Percentiles rank a stretch among this genome's conserved stretches.
These are phyloP conservation scores for Chromobotia macracanthus DNA, from an alignment of 2,797 vertebrate species.

Conservation along the genomic window DNA sequence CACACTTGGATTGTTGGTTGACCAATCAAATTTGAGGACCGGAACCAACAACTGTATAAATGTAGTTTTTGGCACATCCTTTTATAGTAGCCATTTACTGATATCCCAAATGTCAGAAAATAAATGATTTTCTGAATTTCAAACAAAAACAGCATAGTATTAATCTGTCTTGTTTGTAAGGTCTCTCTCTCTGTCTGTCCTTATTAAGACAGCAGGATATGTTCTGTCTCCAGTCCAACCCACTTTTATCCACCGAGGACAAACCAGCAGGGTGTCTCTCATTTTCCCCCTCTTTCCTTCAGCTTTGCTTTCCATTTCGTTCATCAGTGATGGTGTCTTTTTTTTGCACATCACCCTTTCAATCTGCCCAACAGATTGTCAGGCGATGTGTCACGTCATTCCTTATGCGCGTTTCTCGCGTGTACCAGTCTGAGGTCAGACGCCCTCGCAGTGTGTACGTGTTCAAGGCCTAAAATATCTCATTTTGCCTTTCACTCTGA, in stretches of 20 bases:
- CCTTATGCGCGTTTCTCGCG: not conserved
- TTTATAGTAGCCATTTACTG: not conserved
- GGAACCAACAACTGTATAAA: no score
- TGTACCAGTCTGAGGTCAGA: not conserved
- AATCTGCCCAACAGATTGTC: not conserved
- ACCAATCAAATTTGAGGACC: no score
- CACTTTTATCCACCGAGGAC: not conserved
- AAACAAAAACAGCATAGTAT: not conserved
- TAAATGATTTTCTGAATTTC: not conserved
- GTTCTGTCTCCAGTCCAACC: slow-evolving; percentile 3
- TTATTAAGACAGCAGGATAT: no score
- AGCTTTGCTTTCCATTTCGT: not conserved
- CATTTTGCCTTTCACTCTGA: not conserved
- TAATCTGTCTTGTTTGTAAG: not conserved
- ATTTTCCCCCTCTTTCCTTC: not conserved
- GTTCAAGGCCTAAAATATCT: not conserved
- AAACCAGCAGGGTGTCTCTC: not conserved
- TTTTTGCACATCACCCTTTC: not conserved
- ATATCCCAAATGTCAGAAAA: no score
- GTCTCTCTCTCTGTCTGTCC: not conserved
- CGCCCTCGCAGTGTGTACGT: not conserved
- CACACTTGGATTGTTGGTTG: no score
- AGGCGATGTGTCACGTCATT: not conserved
- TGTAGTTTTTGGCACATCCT: not conserved
- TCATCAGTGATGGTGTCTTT: not conserved